A percentile compares a stretch with the other conserved stretches of the same genome.
These are phyloP conservation scores for Agrilus mali DNA, from an alignment of 2,888 invertebrate species.

Conservation along the genomic window DNA sequence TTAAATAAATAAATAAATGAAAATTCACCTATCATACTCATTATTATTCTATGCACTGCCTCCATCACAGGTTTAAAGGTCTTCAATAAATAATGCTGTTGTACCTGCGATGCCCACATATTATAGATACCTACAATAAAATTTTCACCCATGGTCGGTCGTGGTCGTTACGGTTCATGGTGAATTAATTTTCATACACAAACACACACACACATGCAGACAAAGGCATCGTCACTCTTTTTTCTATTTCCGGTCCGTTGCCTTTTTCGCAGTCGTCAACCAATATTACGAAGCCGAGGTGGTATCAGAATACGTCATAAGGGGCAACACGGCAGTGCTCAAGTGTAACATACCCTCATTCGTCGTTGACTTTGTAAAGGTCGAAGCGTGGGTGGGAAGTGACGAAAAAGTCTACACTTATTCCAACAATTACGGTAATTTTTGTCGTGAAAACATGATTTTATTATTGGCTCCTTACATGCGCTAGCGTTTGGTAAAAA, in stretches of 20 bases:
- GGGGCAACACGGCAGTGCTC: slow-evolving; percentile 75
- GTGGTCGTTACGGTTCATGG: neutral
- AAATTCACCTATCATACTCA: no score
- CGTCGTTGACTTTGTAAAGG: slow-evolving; percentile 82
- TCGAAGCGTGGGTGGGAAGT: slow-evolving; percentile 65
- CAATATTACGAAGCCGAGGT: slow-evolving; percentile 78
- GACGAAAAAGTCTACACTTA: slow-evolving; percentile 58
- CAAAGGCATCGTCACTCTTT: neutral
- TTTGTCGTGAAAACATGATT: neutral
- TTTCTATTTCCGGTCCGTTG: neutral
- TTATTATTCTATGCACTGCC: no score
- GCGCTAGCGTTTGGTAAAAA: no score
- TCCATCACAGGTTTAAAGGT: no score
- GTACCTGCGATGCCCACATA: no score
- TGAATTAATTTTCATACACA: neutral
- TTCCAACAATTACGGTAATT: slow-evolving; percentile 60
- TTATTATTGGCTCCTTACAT: no score
- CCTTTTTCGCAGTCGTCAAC: slow-evolving; percentile 58
- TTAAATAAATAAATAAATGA: no score
- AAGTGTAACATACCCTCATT: slow-evolving; percentile 86
- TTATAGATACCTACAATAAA: no score
- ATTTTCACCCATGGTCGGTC: slow-evolving; percentile 1
- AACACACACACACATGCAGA: slow-evolving; percentile 1
- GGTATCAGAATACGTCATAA: slow-evolving; percentile 80
- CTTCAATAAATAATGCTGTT: no score